Evolutionary conservation across 2,888 invertebrate genomes (phyloP).

Genomic region (Caenorhabditis auriculariae): DNA sequence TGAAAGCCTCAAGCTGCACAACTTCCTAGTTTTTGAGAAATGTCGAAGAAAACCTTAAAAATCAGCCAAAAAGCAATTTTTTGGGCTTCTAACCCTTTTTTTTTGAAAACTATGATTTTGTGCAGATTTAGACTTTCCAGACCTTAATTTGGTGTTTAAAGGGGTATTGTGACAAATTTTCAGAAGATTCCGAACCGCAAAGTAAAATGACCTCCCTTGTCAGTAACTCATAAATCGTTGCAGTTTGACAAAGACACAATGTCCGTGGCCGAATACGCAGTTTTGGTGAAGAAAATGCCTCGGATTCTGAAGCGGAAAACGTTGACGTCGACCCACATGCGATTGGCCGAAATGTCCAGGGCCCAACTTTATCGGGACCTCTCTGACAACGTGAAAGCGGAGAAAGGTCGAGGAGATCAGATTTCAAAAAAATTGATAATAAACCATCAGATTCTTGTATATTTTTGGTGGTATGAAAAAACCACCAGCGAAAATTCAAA

Average conservation of each 20-base stretch:
- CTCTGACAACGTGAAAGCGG: constrained; percentile 21
- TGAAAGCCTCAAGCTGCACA: too few relatives aligned
- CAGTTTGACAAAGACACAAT: constrained; percentile 37
- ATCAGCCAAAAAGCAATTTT: too few relatives aligned
- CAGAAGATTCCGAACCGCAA: too few relatives aligned
- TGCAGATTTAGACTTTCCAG: constrained; percentile 7
- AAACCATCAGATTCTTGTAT: background rate
- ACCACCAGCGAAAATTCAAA: too few relatives aligned
- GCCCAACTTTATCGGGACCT: constrained; percentile 26
- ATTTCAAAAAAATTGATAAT: too few relatives aligned
- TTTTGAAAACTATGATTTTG: too few relatives aligned
- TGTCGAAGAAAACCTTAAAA: too few relatives aligned
- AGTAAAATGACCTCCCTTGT: too few relatives aligned
- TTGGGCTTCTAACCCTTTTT: too few relatives aligned
- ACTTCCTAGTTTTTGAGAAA: too few relatives aligned
- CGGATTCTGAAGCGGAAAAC: constrained; percentile 39
- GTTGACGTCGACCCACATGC: constrained; percentile 31
- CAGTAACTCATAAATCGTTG: background rate
- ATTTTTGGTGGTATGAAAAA: too few relatives aligned
- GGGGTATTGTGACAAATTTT: too few relatives aligned
- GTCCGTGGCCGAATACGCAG: constrained; percentile 45
- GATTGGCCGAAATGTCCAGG: constrained; percentile 38
- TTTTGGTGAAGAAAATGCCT: constrained; percentile 46
- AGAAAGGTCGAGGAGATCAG: constrained; percentile 8
- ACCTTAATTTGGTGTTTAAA: constrained; percentile 3